These are phyloP conservation scores for Epicauta chinensis DNA, from an alignment of 1,140 invertebrate species.

Conservation along the genomic window DNA sequence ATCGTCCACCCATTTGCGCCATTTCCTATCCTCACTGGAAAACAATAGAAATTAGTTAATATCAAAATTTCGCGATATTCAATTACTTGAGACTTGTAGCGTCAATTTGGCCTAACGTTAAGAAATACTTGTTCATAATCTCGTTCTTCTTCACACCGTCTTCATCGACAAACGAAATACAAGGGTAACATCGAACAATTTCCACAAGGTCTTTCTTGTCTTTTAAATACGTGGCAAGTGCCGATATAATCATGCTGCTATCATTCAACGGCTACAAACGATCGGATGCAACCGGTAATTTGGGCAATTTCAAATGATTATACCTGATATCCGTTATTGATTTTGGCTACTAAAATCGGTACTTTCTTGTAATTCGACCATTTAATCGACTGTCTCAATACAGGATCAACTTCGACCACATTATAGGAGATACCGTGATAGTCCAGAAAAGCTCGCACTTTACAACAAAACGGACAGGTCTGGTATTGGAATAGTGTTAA, in stretches of 20 bases:
- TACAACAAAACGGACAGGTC: slow-evolving; percentile 98
- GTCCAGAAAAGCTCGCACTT: slow-evolving; percentile 91
- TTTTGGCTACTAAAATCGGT: slow-evolving; percentile 81
- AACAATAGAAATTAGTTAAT: slow-evolving; percentile 4
- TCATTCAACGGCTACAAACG: slow-evolving; percentile 78
- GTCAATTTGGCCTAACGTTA: slow-evolving; percentile 61
- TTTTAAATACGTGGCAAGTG: slow-evolving; percentile 70
- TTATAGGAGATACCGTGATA: slow-evolving; percentile 93
- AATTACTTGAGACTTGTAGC: slow-evolving; percentile 59
- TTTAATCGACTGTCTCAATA: slow-evolving; percentile 82
- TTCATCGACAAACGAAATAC: slow-evolving; percentile 61
- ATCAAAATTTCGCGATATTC: slow-evolving; percentile 10
- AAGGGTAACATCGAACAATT: slow-evolving; percentile 79
- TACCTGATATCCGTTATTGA: slow-evolving; percentile 63
- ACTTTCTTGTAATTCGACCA: slow-evolving; percentile 96
- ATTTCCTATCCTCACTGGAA: slow-evolving; percentile 83
- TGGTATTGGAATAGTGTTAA: slow-evolving; percentile 93
- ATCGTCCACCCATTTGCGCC: slow-evolving; percentile 92
- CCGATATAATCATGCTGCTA: slow-evolving; percentile 89
- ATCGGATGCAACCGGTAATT: too few relatives aligned
- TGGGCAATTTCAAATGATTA: slow-evolving; percentile 11
- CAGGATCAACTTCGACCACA: slow-evolving; percentile 94
- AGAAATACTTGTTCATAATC: slow-evolving; percentile 90
- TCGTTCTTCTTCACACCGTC: slow-evolving; percentile 63
- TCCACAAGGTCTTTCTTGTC: slow-evolving; percentile 60